These are phyloP conservation scores for Pelusios castaneus DNA, from an alignment of 2,113 vertebrate genomes.

Conservation along the genomic window DNA sequence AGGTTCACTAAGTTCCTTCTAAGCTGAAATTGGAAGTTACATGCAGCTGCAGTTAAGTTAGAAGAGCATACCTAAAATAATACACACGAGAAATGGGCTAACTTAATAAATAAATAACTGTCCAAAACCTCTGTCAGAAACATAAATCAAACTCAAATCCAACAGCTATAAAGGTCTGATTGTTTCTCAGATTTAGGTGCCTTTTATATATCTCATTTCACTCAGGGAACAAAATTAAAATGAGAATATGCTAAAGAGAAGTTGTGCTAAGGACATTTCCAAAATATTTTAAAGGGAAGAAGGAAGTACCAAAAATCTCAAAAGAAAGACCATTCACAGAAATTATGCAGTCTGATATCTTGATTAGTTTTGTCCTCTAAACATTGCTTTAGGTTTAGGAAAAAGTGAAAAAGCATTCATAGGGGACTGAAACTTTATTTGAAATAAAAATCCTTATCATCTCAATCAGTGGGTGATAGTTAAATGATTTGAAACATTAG, in stretches of 20 bases:
- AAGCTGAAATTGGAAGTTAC: background rate
- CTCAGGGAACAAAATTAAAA: background rate
- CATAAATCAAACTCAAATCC: background rate
- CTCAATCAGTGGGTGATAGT: background rate
- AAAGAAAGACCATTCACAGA: background rate
- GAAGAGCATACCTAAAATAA: background rate
- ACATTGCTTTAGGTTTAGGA: background rate
- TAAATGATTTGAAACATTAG: background rate
- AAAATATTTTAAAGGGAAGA: background rate
- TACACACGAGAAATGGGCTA: background rate
- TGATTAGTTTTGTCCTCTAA: background rate
- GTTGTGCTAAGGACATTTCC: background rate
- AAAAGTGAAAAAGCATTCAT: background rate
- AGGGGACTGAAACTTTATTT: background rate
- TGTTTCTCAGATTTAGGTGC: background rate
- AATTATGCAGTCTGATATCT: background rate
- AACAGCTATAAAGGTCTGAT: background rate
- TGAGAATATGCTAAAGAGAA: background rate
- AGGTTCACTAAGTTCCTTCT: background rate
- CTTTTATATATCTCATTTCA: background rate
- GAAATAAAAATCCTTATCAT: background rate
- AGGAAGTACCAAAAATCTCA: background rate
- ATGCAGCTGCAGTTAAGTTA: background rate
- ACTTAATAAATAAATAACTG: background rate
- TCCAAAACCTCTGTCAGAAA: too few species aligned